Percentiles rank a stretch among this genome's conserved stretches.
These are phyloP conservation scores for Anguilla pacifica DNA, from an alignment of 2,797 vertebrate species.

Conservation along the genomic window DNA sequence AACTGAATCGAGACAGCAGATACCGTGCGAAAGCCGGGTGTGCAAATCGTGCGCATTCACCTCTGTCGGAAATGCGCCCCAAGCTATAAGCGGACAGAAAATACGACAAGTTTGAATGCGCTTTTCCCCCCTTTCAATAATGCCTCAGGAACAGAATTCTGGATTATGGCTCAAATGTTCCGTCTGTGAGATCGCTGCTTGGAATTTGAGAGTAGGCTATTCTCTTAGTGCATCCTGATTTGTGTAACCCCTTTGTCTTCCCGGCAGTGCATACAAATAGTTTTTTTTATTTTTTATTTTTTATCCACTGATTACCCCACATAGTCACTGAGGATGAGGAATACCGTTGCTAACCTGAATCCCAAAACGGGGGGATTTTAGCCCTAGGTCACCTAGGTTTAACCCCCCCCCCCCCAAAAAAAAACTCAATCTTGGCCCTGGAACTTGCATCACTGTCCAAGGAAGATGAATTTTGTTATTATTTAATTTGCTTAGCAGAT, in stretches of 20 bases:
- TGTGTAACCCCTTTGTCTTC: constrained; percentile 41
- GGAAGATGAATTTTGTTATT: not conserved
- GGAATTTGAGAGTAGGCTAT: constrained; percentile 41
- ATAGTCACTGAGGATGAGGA: constrained; percentile 59
- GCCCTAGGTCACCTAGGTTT: not conserved
- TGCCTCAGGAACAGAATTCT: not conserved
- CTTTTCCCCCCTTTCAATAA: not conserved
- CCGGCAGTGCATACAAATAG: constrained; percentile 50
- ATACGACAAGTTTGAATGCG: constrained; percentile 7
- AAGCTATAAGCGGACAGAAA: not conserved
- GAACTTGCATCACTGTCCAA: not conserved
- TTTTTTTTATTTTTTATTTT: constrained; percentile 34
- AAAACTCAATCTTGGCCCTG: not conserved
- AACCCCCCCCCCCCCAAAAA: not conserved
- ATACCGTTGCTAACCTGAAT: constrained; percentile 52
- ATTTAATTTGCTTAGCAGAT: not conserved
- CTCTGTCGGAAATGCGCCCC: constrained; percentile 6
- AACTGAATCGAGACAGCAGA: not conserved
- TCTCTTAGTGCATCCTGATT: constrained; percentile 34
- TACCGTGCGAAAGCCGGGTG: not conserved
- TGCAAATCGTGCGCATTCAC: not conserved
- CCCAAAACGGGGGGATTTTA: not conserved
- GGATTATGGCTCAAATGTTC: constrained; percentile 25
- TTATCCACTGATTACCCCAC: constrained; percentile 49
- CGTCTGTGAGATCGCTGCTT: constrained; percentile 48